phyloP scores from a whole-genome alignment of 2,113 vertebrate species.

The Capreolus pygargus region DNA sequence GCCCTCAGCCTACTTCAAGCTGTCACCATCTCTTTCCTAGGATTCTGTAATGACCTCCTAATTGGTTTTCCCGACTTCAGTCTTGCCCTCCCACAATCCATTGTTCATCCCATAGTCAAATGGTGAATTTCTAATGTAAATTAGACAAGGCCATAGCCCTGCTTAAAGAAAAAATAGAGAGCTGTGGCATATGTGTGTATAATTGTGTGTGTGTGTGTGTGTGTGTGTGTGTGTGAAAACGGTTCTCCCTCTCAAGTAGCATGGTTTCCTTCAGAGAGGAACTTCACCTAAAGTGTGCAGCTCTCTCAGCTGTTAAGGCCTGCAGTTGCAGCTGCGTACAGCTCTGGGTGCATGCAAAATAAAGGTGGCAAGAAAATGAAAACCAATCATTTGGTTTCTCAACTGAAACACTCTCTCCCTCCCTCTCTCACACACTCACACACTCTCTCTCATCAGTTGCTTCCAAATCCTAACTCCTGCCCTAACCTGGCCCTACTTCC shows the following conservation, averaged over 20 bases:
- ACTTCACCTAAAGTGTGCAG: neutral
- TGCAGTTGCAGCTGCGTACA: neutral
- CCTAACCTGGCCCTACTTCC: neutral
- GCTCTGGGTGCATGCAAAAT: neutral
- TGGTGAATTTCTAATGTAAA: constrained; percentile 18
- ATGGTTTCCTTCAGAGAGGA: neutral
- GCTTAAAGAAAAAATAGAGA: neutral
- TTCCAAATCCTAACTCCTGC: neutral
- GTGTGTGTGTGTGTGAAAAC: neutral
- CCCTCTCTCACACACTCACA: neutral
- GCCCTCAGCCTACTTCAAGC: neutral
- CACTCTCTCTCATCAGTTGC: no score
- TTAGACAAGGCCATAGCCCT: neutral
- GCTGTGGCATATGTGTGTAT: no score
- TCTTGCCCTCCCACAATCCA: neutral
- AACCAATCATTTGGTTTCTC: neutral
- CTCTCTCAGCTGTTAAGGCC: neutral
- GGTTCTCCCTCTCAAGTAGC: neutral
- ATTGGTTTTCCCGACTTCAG: neutral
- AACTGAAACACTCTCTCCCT: neutral
- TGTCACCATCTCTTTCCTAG: neutral
- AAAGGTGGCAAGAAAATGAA: neutral
- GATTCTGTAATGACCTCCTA: neutral
- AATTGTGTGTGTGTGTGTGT: neutral
- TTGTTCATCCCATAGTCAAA: neutral